Base-by-base conservation (phyloP, 2,888 invertebrate genomes). In the Andrena dorsata region DNA sequence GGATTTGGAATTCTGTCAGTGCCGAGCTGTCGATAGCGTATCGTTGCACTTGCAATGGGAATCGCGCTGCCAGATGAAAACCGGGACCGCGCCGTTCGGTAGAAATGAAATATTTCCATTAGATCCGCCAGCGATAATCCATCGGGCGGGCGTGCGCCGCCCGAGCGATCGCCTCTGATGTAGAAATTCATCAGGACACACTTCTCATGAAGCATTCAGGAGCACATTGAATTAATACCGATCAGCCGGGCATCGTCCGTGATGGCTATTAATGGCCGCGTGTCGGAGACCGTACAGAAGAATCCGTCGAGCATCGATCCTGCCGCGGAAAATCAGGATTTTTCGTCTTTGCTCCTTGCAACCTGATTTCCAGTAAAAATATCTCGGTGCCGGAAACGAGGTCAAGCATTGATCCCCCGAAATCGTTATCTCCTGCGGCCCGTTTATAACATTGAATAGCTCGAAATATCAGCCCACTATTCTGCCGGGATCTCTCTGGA, bases 61-160 rank as follows among this genome's bases (percentile, higher is more conserved):
- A 63, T 63, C 66, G 53, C 32, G 8, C 8, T 20, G 30, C 20
- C 26, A 28, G 28, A 26, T 60, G 75, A 65, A 71, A 23, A 72
- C 23, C 23, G 70, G 41, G 63, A 76, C 23, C 30, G 6, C 56
- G 32, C n/a, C 30, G 60, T 53, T 73, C 49, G 76, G 63, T 80
- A 84, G 83, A 80, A 88, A 88, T 86, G 79, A 83, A 83, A 85
- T 86, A 86, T 88, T 86, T 85, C 84, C 87, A 87, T 89, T 83
- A 69, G 81, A 87, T 82, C 61, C 76, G 60, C 23, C 74, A 76
- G 61, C 66, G 86, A 85, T 87, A 86, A 87, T 87, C 82, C 73
- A 80, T 73, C 70, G 68, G 10, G 61, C 60, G 65, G 23, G 41
- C 66, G 83, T 32, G 77, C 78, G 76, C 56, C 77, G 71, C 56